Evolutionary conservation across 2,797 vertebrate genomes (phyloP), one percentile per base, ranked within the genome.

Genomic region (Tapirus indicus): DNA sequence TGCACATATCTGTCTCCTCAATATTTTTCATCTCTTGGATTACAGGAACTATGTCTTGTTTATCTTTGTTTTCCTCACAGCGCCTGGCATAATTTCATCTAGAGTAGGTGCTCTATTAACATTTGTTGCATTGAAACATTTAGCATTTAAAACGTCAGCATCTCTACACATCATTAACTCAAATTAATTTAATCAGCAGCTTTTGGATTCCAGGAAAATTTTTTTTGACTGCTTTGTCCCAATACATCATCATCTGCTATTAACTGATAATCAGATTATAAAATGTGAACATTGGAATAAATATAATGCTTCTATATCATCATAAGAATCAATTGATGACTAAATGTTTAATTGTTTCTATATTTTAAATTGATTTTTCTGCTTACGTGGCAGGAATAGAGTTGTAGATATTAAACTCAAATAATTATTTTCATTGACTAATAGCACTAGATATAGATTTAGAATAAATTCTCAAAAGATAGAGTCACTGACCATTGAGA

Each of bases 171-270:
- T 72, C 9, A 60, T 35, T 83, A 66, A 91, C 32, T 79, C 16
- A 89, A 91, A 89, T 29, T n/a, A 77, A 96, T 85, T 74, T 68
- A 92, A 41, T 94, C 41, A 89, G 38, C 49, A 94, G 29, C 2
- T 84, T 83, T 66, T 66, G 16, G 13, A 68, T 44, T 84, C n/a
- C 41, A 84, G 11, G 32, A 88, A 58, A 85, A 14, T 25, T 49
- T 4, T 18, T 91, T 72, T 75, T 93, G 2, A 77, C 0, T 77
- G 16, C 41, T 71, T 87, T 47, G 13, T 35, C 35, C 8, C 29
- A 92, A 47, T 47, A 92, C 58, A 1, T 71, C 18, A 88, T 68
- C 58, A 79, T 41, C 8, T 60, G n/a, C 62, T 80, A 82, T 38
- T 60, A 93, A 79, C 13, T 82, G 20, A 12, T 60, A 23, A 91